Base-by-base conservation (phyloP, 2,797 vertebrate genomes). In the Oreonectes daqikongensis region DNA sequence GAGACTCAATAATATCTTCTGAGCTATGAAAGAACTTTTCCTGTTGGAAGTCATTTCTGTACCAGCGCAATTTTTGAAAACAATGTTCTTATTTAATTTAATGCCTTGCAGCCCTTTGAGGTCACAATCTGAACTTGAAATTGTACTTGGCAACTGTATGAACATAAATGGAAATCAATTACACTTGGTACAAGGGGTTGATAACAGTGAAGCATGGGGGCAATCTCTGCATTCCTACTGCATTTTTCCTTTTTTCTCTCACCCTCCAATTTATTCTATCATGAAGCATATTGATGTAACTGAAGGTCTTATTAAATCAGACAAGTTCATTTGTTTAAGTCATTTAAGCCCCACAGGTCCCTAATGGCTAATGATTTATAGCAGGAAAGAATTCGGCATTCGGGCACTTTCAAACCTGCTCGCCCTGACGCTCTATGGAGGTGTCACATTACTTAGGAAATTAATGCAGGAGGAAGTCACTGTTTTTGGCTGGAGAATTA, bases 271-370 rank as follows among this genome's bases (percentile, higher is more conserved):
- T 79, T 67, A 64, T 69, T 53, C 75, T 85, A 69, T 82, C 83
- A 85, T 71, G 65, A 84, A 83, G 80, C 83, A 87, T 82, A 80
- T 82, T 85, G 85, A 84, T 88, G 87, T 90, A 91, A 92, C 92
- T 87, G 89, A 87, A 86, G 86, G 86, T 89, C 91, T 93, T 91
- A 92, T 92, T 93, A 92, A 92, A 90, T 85, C 86, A 87, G 91
- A 93, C 92, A 90, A 89, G 90, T 92, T 93, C 88, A 93, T 93
- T 94, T 92, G 91, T 93, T 92, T 85, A 87, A 93, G 91, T 93
- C 91, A 88, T 92, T 91, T 88, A 89, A 86, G 86, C 87, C 87
- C 87, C 87, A 87, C 79, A 79, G 88, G 90, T 89, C 90, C 82
- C 90, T 88, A 89, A 91, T 88, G 89, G 84, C 87, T 91, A 90